Base-by-base conservation (phyloP, 2,113 vertebrate genomes). In the Stercorarius parasiticus region DNA sequence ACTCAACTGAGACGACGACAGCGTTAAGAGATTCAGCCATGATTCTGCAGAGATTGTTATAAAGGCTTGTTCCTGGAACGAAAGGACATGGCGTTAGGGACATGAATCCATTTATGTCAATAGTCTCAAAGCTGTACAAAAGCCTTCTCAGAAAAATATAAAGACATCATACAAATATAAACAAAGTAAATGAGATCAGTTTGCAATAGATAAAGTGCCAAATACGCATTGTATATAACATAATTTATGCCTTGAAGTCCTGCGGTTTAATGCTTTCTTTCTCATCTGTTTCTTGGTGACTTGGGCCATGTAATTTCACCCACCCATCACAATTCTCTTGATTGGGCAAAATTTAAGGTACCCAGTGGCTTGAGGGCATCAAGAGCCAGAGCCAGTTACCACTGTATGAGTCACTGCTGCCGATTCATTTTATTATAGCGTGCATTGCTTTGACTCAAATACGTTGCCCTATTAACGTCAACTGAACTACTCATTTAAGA, bases 1-100 rank as follows among this genome's bases (percentile, higher is more conserved):
- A 99, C 99, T 99, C 99, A 18, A 99, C 97, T 58, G 99, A 99
- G 92, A 99, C 97, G 58, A 99, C 55, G 23, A 99, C 99, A 11
- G 99, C 98, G 4, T 99, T 99, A 97, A 99, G 93, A 58, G 99
- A 98, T 86, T 99, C 98, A 3, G 99, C 98, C 98, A 99, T 99
- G 83, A 91, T 95, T 86, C 98, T 96, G 93, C 99, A 99, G 36
- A 99, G 98, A 42, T 97, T 98, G 97, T 99, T 99, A 36, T 99
- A 99, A 18, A 98, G 98, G 52, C 98, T 97, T 97, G 98, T 98
- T 97, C 98, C 99, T 99, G 79, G 78, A 95, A 97, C 2, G 66
- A 56, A 96, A 93, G 42, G 88, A 88, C 62, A 73, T 6, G 19
- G 23, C 5, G 21, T 86, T 15, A 95, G 29, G 38, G 38, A 72